A percentile compares a stretch with the other conserved stretches of the same genome.
These are phyloP conservation scores for Oscheius sp. DNA, from an alignment of 2,888 invertebrate species.

Conservation along the genomic window DNA sequence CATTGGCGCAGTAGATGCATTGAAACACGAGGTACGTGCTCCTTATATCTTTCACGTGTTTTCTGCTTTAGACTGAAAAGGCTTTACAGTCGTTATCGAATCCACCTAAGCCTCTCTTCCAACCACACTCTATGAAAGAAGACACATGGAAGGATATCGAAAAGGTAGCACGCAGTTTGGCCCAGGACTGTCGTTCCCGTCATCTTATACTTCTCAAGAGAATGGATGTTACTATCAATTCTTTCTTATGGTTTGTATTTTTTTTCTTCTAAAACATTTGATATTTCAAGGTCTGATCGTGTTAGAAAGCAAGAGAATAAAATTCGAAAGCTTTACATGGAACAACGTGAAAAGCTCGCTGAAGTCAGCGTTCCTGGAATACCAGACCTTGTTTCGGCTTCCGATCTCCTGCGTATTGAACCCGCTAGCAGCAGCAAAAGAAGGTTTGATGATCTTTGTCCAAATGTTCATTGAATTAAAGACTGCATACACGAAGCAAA, in stretches of 20 bases:
- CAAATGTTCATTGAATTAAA: background rate
- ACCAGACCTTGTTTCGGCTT: conserved; percentile 55
- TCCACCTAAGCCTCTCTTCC: conserved; percentile 18
- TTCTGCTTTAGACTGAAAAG: conserved; percentile 19
- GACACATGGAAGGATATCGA: conserved; percentile 18
- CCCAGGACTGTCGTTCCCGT: conserved; percentile 50
- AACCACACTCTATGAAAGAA: conserved; percentile 20
- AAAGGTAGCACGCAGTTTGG: conserved; percentile 30
- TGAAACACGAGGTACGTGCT: background rate
- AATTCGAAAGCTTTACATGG: conserved; percentile 47
- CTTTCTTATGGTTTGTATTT: conserved; percentile 81
- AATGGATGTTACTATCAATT: conserved; percentile 93
- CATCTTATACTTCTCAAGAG: conserved; percentile 84
- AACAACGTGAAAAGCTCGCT: conserved; percentile 42
- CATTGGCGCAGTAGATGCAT: background rate
- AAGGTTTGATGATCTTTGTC: conserved; percentile 26
- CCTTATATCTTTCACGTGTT: conserved; percentile 31
- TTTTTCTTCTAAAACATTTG: background rate
- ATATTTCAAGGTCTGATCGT: conserved; percentile 53
- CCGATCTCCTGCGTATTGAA: conserved; percentile 49
- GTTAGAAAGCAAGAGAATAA: conserved; percentile 50
- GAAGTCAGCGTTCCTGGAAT: conserved; percentile 39
- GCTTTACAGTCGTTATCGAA: background rate
- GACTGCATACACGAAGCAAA: conserved; percentile 40
- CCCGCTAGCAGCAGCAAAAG: conserved; percentile 30